Conservation (phyloP, 1,140 invertebrate genomes). For the Helicoverpa armigera region DNA sequence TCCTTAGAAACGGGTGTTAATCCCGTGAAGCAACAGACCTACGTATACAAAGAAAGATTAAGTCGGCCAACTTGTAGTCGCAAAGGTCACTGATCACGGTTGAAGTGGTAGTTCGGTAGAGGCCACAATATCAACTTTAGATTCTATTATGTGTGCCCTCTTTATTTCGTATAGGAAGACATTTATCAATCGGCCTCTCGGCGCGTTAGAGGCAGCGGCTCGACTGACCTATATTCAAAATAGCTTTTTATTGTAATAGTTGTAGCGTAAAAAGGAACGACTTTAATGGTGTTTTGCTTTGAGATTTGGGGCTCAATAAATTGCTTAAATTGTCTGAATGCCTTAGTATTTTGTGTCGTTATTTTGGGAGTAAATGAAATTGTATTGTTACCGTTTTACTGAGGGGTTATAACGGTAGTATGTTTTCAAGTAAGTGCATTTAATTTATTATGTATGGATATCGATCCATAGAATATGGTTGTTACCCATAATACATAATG, state of each 20-base stretch:
- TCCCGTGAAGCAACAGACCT: too few species aligned
- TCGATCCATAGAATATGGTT: too few species aligned
- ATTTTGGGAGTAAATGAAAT: too few species aligned
- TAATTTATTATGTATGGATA: too few species aligned
- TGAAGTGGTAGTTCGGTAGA: conserved; percentile 21
- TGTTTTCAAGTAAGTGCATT: too few species aligned
- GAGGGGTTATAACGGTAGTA: too few species aligned
- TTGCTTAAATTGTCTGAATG: background rate
- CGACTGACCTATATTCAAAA: conserved; percentile 16
- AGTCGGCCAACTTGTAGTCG: too few species aligned
- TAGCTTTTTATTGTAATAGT: conserved; percentile 11
- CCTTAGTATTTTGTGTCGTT: too few species aligned
- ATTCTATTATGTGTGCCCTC: conserved; percentile 30
- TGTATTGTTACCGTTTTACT: too few species aligned
- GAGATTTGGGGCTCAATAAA: background rate
- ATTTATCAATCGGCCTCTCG: conserved; percentile 18
- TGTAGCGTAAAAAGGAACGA: background rate
- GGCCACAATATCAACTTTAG: conserved; percentile 23
- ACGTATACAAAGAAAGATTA: too few species aligned
- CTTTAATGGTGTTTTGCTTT: conserved; percentile 8
- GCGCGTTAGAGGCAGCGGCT: background rate
- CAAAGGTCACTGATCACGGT: background rate
- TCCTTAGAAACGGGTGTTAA: too few species aligned
- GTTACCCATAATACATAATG: too few species aligned
- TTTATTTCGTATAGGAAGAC: conserved; percentile 17